phyloP scores from a whole-genome alignment of 2,888 invertebrate species.

The Bimastos eiseni region DNA sequence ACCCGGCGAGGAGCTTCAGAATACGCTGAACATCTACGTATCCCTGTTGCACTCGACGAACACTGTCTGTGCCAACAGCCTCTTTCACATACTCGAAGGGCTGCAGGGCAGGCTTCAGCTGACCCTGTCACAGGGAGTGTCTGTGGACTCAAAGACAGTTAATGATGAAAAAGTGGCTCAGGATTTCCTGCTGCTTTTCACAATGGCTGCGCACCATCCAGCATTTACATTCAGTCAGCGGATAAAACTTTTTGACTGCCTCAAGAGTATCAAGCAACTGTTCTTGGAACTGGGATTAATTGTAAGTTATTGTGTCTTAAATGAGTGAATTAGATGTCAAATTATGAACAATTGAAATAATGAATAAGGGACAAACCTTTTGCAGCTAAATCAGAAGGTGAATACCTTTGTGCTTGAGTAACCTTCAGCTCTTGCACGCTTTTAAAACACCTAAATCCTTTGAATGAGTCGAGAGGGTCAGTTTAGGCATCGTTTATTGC shows the following conservation, averaged over 20 bases:
- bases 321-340: background rate
- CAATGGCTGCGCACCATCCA: constrained; percentile 91
- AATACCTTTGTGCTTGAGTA: too few species aligned
- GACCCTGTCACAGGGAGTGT: constrained; percentile 43
- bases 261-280: constrained; percentile 15
- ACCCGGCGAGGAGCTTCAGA: constrained; percentile 74
- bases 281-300: background rate
- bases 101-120: constrained; percentile 34
- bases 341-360: background rate
- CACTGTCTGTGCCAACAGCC: constrained; percentile 74
- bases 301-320: background rate
- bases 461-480: too few species aligned
- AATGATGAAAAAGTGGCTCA: constrained; percentile 39
- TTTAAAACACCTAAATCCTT: too few species aligned
- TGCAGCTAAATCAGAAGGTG: too few species aligned
- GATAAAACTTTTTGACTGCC: constrained; percentile 41
- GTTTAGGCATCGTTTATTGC: too few species aligned
- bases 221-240: constrained; percentile 92
- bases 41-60: constrained; percentile 87
- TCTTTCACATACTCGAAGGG: constrained; percentile 75
- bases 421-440: too few species aligned
- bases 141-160: background rate
- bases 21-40: constrained; percentile 84
- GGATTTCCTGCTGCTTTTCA: constrained; percentile 79
- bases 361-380: too few species aligned